Evolutionary conservation across 2,888 invertebrate genomes (phyloP), one percentile per base, ranked within the genome.

Genomic region (Calameuta pallipes): DNA sequence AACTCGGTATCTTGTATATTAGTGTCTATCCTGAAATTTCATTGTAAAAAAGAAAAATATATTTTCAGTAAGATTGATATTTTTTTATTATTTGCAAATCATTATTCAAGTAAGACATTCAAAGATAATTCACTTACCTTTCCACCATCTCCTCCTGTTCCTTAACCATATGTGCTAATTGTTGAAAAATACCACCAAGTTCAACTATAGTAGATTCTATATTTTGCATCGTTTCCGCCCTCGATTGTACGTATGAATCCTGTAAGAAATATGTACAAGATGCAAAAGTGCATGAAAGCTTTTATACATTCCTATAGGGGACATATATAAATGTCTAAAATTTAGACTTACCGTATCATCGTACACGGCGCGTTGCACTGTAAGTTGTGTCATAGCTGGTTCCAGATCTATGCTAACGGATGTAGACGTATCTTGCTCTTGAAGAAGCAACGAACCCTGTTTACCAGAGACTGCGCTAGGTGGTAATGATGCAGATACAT

Each of bases 171-270:
- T 96, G 96, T 6, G 98, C 98, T 84, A 98, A 91, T 92, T 99
- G 98, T 88, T 97, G 97, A 92, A 99, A 99, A 89, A 99, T 99
- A 15, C 98, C 97, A n/a, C 99, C 99, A 74, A 99, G 93, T 92
- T 99, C 99, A 23, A 99, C 98, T 87, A 99, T 99, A 31, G 99
- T 99, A 76, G 98, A 97, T 92, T 99, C 99, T 89, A 99, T 99
- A 91, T 97, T 98, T 92, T 99, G 98, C 99, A 99, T 99, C 0
- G 99, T 98, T 91, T 98, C 98, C 69, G 98, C 98, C 87, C 99
- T 94, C 88, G 96, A 96, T 88, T 97, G 97, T 70, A 98, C 94
- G 92, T 99, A 99, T 75, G 96, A 94, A 89, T 98, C 98, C 91
- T 91, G 41, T 68, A 83, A 80, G 79, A 81, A 33, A 76, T n/a